Evolutionary conservation across 2,113 vertebrate genomes (phyloP), one percentile per base, ranked within the genome.

Genomic region (Orthonyx spaldingii): DNA sequence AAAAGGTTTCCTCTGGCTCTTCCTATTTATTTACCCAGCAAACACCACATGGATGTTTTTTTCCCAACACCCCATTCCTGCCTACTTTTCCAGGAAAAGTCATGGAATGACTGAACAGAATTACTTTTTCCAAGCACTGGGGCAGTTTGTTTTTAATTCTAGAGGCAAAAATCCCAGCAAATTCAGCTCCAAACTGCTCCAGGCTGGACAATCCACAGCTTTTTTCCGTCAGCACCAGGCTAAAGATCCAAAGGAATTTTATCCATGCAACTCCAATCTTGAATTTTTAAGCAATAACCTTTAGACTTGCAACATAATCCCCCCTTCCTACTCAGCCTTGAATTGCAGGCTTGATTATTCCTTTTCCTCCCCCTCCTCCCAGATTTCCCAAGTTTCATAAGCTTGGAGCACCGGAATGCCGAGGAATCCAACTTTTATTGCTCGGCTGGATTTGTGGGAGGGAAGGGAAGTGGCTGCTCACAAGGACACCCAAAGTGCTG

Each of bases 381-480:
- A 23, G n/a, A 37, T 74, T 84, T 69, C 65, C 53, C 19, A 21
- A 21, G 1, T 61, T 83, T 53, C 60, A 7, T 14, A 50, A 92
- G 37, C 21, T 13, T 7, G 3, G 23, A 91, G 44, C 49, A 35
- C 35, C 0, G 0, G 3, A 90, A 46, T 2, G 0, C 37, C 41
- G 23, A 69, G 39, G 89, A 89, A 81, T 19, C 32, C n/a, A n/a
- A 30, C 35, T 33, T 35, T 76, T 35, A 20, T 69, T 46, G 4
- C 81, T 77, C 75, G 59, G 64, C 44, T 64, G 9, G 27, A 61
- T 27, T 19, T 16, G 59, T 21, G 63, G 64, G 82, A 96, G 87
- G 71, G 16, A 46, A 14, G 68, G 49, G n/a, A 76, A 75, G 55
- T 2, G 53, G n/a, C 65, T 41, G 28, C 65, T 75, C 59, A 23